Evolutionary conservation across 2,113 vertebrate genomes (phyloP).

Genomic region (Notechis scutatus): DNA sequence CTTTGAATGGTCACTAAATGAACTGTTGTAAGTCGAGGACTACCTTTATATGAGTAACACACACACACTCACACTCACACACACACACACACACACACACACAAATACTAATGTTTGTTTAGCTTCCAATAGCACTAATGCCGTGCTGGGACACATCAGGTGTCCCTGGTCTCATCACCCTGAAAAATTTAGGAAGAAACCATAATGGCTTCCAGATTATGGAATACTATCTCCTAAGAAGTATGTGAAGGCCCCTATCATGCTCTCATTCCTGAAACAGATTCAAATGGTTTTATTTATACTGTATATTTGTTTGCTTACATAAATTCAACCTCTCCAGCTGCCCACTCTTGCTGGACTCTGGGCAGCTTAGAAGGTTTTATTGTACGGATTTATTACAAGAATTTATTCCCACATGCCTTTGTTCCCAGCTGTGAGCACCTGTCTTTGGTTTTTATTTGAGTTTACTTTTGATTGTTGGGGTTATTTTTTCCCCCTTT

Average conservation of each 20-base stretch:
- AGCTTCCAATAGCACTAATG: background rate
- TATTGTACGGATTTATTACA: background rate
- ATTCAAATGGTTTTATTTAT: background rate
- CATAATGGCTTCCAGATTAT: background rate
- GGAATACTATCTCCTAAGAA: background rate
- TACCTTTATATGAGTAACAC: background rate
- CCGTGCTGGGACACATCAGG: background rate
- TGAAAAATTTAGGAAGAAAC: background rate
- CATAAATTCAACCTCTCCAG: background rate
- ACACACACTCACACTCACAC: background rate
- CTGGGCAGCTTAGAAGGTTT: background rate
- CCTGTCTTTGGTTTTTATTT: background rate
- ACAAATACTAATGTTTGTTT: too few species aligned
- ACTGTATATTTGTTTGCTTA: background rate
- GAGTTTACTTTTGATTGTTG: background rate
- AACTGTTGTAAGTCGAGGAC: background rate
- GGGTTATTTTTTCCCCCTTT: background rate
- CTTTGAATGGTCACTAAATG: too few species aligned
- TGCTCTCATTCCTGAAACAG: background rate
- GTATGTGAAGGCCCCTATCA: background rate
- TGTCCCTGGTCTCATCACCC: background rate
- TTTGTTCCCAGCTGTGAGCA: background rate
- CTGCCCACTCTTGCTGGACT: background rate
- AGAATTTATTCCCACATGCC: background rate
- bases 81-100: too few species aligned